These are phyloP conservation scores for Rhodinocichla rosea DNA, from an alignment of 2,113 vertebrate genomes.

Conservation along the genomic window DNA sequence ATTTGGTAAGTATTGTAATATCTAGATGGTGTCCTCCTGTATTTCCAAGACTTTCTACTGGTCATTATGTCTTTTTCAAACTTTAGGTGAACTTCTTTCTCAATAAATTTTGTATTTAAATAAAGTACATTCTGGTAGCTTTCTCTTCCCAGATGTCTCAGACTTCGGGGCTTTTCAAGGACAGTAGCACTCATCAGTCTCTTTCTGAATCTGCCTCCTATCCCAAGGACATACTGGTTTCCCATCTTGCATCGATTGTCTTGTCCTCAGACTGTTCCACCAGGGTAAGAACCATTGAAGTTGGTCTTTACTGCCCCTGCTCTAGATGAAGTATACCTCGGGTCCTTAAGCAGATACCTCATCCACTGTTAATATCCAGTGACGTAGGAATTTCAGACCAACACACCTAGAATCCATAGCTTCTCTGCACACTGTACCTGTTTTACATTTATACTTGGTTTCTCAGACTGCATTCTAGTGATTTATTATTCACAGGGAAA, in stretches of 20 bases:
- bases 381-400: background rate
- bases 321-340: background rate
- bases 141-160: background rate
- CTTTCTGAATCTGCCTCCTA: background rate
- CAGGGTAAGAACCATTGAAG: background rate
- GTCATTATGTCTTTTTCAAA: background rate
- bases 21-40: background rate
- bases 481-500: background rate
- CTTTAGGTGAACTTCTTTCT: background rate
- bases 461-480: background rate
- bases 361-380: background rate
- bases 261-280: background rate
- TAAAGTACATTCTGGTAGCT: background rate
- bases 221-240: fast-evolving
- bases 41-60: background rate
- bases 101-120: background rate
- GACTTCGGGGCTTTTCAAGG: background rate
- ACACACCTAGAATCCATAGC: background rate
- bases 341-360: background rate
- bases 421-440: background rate
- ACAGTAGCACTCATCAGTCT: background rate
- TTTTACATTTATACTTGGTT: background rate
- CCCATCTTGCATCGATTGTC: background rate
- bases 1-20: too few species aligned
- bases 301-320: background rate